Evolutionary conservation across 1,140 invertebrate genomes (phyloP), one percentile per base, ranked within the genome.

Genomic region (Heliconius congener): DNA sequence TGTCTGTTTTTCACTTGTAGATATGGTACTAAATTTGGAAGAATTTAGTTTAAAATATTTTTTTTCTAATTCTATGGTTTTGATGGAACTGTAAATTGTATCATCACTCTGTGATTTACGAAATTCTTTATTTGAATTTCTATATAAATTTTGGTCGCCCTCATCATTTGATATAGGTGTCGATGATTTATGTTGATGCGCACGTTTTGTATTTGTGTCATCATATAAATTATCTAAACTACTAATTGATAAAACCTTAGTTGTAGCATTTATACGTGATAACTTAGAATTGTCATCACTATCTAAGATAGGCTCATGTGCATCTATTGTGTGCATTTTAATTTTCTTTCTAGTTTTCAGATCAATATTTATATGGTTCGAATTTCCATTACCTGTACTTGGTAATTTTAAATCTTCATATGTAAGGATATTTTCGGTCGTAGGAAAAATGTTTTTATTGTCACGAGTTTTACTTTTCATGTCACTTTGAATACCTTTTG

Each of bases 91-190:
- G 27, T 5, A 66, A 66, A 66, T 66, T 4, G 60, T 80, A 73
- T 86, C 81, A 74, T 86, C 81, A 78, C 86, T 91, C 30, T 77
- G 76, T 66, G 80, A 86, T 77, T 84, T 87, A 16, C 18, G 18
- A 72, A 37, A 42, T 37, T 72, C 71, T n/a, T 42, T 66, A 66
- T 66, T 30, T 8, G 27, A 27, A 66, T 66, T 27, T 66, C 30
- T 30, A 66, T 66, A 66, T 16, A 66, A 66, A 30, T 66, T n/a
- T 30, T 66, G 60, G 11, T 23, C 60, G 3, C 27, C n/a, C 27
- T 30, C 60, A 66, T 66, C 60, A 30, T 30, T 66, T 30, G 23
- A 30, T 27, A 66, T 30, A 4, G 11, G 13, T 11, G 23, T 66
- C 60, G 60, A 66, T 13, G 60, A 66, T 13, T 9, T 13, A 11